Evolutionary conservation across 2,888 invertebrate genomes (phyloP), one percentile per base, ranked within the genome.

Genomic region (Tenodera sinensis): DNA sequence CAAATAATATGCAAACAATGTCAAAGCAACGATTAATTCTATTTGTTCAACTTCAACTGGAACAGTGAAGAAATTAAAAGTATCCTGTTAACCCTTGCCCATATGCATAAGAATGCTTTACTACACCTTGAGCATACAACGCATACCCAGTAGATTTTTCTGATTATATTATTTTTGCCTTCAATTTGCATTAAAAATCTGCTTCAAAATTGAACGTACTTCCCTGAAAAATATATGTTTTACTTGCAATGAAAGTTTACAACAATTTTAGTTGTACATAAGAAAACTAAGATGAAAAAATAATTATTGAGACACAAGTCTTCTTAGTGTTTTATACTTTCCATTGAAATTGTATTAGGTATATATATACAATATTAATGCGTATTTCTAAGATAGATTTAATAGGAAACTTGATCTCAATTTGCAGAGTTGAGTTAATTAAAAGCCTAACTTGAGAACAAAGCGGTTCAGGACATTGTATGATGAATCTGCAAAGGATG

Each of bases 401-500:
- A 20, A 71, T 71, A 71, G 54, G 54, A 71, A 71, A 20, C 20
- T 71, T 42, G 42, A 42, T 15, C 54, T 71, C 25, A 25, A 71
- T 71, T 71, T 71, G 54, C 54, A 71, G 54, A 71, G 15, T 3
- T 71, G 54, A 71, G 54, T 9, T 71, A 71, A 71, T 71, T 71
- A 25, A 20, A 71, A 20, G 20, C 8, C 54, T 71, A 25, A 71
- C 6, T 20, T 71, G 20, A 71, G 4, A 71, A 25, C 54, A 71
- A 71, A 71, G 20, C 3, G n/a, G 28, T 20, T 87, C 87, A 87
- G 34, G 87, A 87, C 42, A 87, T 27, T 25, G 54, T 14, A 30
- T 87, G 87, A 34, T 87, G 87, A n/a, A 87, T 30, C 14, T 87
- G 87, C n/a, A 87, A 27, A 27, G 87, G 82, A 81, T 87, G 87